phyloP scores from a whole-genome alignment of 1,140 invertebrate genomes.

The Drosophila dunni region DNA sequence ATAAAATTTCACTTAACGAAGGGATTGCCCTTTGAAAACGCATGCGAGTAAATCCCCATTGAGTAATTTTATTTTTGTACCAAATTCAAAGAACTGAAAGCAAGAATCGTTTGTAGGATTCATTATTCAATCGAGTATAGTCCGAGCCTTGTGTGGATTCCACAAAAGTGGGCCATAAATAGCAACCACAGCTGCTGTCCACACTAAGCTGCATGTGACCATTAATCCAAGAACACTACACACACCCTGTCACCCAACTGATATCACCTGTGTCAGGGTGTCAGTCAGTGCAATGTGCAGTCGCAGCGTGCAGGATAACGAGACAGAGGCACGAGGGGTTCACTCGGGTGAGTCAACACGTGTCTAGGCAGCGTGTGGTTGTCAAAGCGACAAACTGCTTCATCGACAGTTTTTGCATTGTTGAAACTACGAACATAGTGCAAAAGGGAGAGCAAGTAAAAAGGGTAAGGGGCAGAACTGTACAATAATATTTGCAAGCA shows the following conservation, averaged over 20 bases:
- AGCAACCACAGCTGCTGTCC: slow-evolving; percentile 31
- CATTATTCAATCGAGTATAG: slow-evolving; percentile 21
- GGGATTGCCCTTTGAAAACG: background rate
- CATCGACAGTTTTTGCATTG: background rate
- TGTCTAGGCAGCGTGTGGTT: slow-evolving; percentile 41
- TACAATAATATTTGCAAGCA: background rate
- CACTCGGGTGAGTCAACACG: slow-evolving; percentile 42
- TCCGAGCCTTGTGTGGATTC: slow-evolving; percentile 9
- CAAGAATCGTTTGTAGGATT: slow-evolving; percentile 12
- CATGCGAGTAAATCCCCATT: background rate
- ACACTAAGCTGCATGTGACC: slow-evolving; percentile 47
- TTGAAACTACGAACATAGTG: background rate
- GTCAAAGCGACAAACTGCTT: background rate
- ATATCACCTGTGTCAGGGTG: background rate
- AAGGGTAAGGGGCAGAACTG: background rate
- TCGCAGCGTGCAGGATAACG: slow-evolving; percentile 33
- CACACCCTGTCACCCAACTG: background rate
- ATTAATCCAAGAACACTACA: background rate
- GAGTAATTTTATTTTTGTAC: slow-evolving; percentile 13
- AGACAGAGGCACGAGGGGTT: background rate
- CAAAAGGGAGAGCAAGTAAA: background rate
- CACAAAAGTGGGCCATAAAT: slow-evolving; percentile 25
- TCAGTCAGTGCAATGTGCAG: slow-evolving; percentile 44
- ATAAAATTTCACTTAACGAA: background rate
- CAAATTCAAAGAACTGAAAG: background rate